Conservation (phyloP, 2,888 invertebrate species). For the Pyrochroa serraticornis region DNA sequence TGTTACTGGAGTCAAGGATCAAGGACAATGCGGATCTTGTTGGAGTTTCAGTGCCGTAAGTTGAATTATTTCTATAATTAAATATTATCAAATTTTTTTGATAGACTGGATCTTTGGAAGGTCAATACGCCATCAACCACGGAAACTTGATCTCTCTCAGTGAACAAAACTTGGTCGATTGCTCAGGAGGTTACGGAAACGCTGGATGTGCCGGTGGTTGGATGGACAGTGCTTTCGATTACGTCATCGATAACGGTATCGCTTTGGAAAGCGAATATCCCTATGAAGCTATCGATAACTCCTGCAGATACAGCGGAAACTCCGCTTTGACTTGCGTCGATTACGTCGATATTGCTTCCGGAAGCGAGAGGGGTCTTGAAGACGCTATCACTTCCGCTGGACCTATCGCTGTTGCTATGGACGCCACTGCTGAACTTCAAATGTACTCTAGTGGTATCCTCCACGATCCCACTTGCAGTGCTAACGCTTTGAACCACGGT, state of each 20-base stretch:
- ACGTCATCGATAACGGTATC: conserved; percentile 60
- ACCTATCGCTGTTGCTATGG: conserved; percentile 87
- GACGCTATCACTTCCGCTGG: conserved; percentile 80
- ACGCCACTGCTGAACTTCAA: conserved; percentile 82
- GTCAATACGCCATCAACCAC: conserved; percentile 59
- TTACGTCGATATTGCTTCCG: conserved; percentile 71
- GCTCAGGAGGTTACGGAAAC: conserved; percentile 58
- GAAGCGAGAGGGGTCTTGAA: conserved; percentile 74
- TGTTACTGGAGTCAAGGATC: conserved; percentile 62
- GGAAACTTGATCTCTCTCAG: conserved; percentile 60
- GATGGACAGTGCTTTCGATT: conserved; percentile 59
- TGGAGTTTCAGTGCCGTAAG: conserved; percentile 68
- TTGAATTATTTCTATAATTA: background rate
- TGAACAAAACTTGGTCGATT: conserved; percentile 64
- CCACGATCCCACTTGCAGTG: conserved; percentile 71
- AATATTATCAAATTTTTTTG: background rate
- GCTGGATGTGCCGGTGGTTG: conserved; percentile 62
- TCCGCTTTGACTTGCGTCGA: conserved; percentile 58
- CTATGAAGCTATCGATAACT: conserved; percentile 51
- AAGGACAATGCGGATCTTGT: conserved; percentile 66
- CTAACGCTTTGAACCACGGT: conserved; percentile 76
- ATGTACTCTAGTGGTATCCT: conserved; percentile 81
- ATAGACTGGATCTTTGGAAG: conserved; percentile 64
- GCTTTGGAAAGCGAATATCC: conserved; percentile 63
- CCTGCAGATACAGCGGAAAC: conserved; percentile 27